Evolutionary conservation across 2,888 invertebrate genomes (phyloP).

Genomic region (Meghimatium bilineatum): DNA sequence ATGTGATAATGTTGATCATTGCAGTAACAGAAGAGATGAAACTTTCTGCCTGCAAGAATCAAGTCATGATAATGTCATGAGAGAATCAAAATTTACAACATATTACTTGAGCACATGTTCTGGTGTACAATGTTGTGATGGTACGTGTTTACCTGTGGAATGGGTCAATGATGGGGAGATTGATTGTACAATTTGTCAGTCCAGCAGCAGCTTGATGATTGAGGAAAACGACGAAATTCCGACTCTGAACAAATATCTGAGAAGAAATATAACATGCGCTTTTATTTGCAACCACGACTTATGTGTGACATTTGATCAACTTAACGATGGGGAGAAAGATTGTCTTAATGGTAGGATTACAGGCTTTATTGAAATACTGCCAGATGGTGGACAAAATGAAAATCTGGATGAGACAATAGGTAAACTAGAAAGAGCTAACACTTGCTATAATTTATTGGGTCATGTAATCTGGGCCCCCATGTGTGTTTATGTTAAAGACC

Average conservation of each 20-base stretch:
- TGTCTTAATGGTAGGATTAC: no score
- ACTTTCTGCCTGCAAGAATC: neutral
- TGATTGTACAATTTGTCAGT: neutral
- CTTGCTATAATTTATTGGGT: neutral
- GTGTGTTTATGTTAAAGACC: conserved; percentile 29
- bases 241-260: neutral
- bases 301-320: neutral
- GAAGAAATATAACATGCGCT: neutral
- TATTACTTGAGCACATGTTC: neutral
- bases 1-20: conserved; percentile 13
- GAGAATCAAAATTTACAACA: no score
- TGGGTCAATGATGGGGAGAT: neutral
- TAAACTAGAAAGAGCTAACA: neutral
- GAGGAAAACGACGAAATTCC: neutral
- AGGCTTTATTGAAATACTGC: neutral
- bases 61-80: no score
- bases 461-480: neutral
- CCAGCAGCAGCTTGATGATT: neutral
- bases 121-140: neutral
- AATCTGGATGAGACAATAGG: neutral
- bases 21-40: conserved; percentile 1
- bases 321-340: neutral
- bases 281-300: neutral
- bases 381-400: neutral
- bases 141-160: neutral